Evolutionary conservation across 2,113 vertebrate genomes (phyloP).

Genomic region (Lathamus discolor): DNA sequence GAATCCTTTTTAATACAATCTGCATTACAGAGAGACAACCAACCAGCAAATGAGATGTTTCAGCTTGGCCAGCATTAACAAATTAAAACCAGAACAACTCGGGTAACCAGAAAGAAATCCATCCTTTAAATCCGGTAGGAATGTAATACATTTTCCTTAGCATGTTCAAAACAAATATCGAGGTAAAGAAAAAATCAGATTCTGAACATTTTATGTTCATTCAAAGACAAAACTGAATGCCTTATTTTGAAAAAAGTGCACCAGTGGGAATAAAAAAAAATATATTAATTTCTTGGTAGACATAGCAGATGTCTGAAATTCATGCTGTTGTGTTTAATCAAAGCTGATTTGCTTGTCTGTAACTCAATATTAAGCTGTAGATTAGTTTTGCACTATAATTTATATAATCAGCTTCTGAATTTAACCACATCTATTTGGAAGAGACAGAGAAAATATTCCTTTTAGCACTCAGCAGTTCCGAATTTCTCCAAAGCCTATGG

Average conservation of each 20-base stretch:
- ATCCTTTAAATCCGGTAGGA: background rate
- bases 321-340: background rate
- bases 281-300: background rate
- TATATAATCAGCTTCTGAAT: background rate
- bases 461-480: background rate
- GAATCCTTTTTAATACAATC: background rate
- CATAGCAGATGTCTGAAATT: background rate
- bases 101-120: background rate
- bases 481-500: background rate
- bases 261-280: background rate
- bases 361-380: background rate
- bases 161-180: background rate
- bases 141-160: background rate
- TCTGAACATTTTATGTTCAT: background rate
- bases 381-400: background rate
- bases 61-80: background rate
- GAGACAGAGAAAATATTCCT: background rate
- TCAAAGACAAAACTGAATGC: background rate
- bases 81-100: background rate
- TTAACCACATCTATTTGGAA: background rate
- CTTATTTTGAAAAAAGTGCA: background rate
- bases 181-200: background rate
- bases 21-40: background rate
- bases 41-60: background rate
- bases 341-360: background rate